phyloP scores from a whole-genome alignment of 1,140 invertebrate species.

The Tribolium castaneum region DNA sequence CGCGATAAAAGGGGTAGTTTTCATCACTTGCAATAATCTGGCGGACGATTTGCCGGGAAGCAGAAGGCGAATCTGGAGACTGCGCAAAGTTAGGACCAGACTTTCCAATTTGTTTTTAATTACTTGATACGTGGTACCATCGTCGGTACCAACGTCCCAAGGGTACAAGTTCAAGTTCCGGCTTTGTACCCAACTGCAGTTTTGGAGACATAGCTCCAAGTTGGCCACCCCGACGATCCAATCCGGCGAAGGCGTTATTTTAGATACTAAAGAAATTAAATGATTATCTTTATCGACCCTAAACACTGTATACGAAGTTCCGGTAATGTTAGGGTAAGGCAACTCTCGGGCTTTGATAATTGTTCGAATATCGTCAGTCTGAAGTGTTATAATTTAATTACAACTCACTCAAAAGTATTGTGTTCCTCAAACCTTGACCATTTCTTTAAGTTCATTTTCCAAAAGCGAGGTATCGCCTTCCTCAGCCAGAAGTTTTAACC shows the following conservation, averaged over 20 bases:
- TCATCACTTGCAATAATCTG: conserved; percentile 83
- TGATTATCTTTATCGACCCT: conserved; percentile 92
- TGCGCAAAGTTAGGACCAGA: conserved; percentile 60
- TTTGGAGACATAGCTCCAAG: conserved; percentile 88
- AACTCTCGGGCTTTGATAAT: conserved; percentile 97
- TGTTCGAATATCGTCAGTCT: conserved; percentile 93
- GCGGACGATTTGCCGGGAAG: conserved; percentile 83
- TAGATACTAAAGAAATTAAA: conserved; percentile 92
- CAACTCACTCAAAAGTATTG: not conserved
- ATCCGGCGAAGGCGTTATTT: conserved; percentile 96
- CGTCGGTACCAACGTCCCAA: conserved; percentile 96
- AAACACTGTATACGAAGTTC: conserved; percentile 93
- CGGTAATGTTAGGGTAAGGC: conserved; percentile 92
- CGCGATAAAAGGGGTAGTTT: conserved; percentile 92
- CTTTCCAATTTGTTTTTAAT: conserved; percentile 52
- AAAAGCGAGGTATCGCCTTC: conserved; percentile 88
- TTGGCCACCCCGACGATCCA: conserved; percentile 97
- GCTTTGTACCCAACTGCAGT: conserved; percentile 92
- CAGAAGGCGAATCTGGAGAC: conserved; percentile 82
- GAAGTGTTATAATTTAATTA: conserved; percentile 44
- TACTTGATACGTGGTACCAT: conserved; percentile 91
- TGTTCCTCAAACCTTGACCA: conserved; percentile 67
- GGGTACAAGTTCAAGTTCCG: conserved; percentile 92
- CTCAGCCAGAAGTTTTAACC: conserved; percentile 91
- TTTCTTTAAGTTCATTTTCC: conserved; percentile 92